Evolutionary conservation across 2,888 invertebrate genomes (phyloP).

Genomic region (Apocheima hispidaria): DNA sequence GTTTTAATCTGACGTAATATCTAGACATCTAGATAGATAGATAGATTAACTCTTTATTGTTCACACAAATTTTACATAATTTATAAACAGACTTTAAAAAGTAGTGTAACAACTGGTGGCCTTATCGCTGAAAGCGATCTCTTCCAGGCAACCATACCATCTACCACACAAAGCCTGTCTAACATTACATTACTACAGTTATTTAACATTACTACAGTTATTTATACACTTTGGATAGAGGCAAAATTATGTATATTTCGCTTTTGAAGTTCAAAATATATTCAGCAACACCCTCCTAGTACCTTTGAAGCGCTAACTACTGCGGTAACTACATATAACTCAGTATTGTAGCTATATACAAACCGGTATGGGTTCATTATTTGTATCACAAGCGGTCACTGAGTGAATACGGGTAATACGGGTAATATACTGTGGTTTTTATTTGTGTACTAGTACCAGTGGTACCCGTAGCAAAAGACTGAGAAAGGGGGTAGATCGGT

Average conservation of each 20-base stretch:
- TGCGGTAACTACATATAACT: background rate
- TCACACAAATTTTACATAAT: no score
- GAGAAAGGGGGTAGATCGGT: no score
- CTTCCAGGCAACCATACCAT: background rate
- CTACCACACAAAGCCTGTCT: constrained; percentile 1
- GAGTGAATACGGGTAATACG: no score
- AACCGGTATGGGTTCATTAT: background rate
- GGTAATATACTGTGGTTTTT: background rate
- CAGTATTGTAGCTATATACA: constrained; percentile 10
- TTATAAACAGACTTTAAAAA: no score
- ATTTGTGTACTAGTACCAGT: no score
- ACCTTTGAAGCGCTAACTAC: constrained; percentile 15
- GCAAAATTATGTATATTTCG: constrained; percentile 12
- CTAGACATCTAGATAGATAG: no score
- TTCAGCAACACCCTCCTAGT: constrained; percentile 24
- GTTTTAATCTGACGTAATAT: no score
- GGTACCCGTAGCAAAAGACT: no score
- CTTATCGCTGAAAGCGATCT: no score
- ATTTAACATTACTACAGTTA: background rate
- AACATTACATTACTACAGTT: background rate
- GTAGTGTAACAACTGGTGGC: no score
- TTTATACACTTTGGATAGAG: background rate
- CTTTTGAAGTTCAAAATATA: constrained; percentile 35
- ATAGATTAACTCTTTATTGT: no score
- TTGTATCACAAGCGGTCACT: no score